Evolutionary conservation across 2,113 vertebrate genomes (phyloP).

Genomic region (Oxygymnocypris stewartii): DNA sequence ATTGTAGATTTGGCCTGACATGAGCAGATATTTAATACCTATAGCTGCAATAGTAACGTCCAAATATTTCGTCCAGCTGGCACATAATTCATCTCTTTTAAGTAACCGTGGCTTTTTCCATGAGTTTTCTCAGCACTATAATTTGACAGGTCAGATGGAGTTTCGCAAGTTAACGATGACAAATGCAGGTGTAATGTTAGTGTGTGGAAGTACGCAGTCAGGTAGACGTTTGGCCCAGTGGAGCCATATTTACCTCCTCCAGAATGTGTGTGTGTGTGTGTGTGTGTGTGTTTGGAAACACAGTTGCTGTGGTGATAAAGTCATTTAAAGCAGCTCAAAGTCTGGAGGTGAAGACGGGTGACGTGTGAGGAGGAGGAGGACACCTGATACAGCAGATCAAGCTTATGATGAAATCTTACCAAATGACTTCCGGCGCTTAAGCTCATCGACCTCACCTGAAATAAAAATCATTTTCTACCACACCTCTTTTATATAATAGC

Average conservation of each 20-base stretch:
- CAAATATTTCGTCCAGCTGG: neutral
- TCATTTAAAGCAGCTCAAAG: neutral
- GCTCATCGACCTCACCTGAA: neutral
- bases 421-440: neutral
- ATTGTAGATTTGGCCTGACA: neutral
- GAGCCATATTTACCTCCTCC: constrained; percentile 17
- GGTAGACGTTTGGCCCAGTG: constrained; percentile 10
- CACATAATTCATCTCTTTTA: neutral
- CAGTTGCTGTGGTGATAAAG: constrained; percentile 34
- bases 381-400: neutral
- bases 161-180: constrained; percentile 9
- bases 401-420: neutral
- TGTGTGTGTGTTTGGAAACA: constrained; percentile 45
- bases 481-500: neutral
- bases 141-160: neutral
- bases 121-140: neutral
- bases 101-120: neutral
- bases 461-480: neutral
- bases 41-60: neutral
- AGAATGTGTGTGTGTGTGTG: neutral
- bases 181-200: neutral
- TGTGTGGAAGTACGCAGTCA: constrained; percentile 9
- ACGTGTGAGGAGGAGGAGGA: neutral
- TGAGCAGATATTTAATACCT: neutral
- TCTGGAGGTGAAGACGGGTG: neutral